Base-by-base conservation (phyloP, 2,113 vertebrate species). In the Sterna hirundo region DNA sequence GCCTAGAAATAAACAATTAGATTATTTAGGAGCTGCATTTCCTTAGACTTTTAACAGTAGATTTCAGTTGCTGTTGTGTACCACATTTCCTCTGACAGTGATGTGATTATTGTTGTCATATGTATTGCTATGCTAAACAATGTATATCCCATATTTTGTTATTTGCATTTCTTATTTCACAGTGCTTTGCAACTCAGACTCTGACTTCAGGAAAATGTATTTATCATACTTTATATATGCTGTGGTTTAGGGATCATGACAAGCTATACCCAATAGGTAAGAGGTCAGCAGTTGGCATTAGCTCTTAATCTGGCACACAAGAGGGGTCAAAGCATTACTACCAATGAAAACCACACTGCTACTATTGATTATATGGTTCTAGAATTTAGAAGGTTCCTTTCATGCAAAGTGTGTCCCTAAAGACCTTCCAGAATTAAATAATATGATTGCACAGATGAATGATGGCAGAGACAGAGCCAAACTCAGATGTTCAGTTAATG, bases 141-240 rank as follows among this genome's bases (percentile, higher is more conserved):
- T 2, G 3, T 55, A 88, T 71, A 51, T 30, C 26, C 26, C 1
- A 0, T 52, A 72, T 69, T 86, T 85, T 75, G 32, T 44, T 52
- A 72, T 91, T 93, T 79, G 22, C 38, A 85, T 95, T 90, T 91
- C 52, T 71, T 81, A 75, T 64, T 95, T 85, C 61, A 68, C 52
- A 55, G 51, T 75, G 26, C 22, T 87, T 71, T 89, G n/a, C 46
- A 42, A 57, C 38, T 23, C 52, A 54, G 78, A 60, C n/a, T 89
- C 75, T 72, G 20, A 75, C 52, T 93, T 79, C n/a, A 84, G 78
- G 54, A 84, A 86, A 89, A 94, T 30, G 4, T 29, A 26, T 78
- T 78, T 82, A 26, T 66, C 4, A 3, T 54, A 51, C 26, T 81
- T 91, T 71, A 36, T 38, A 38, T 30, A 20, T 61, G 9, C 27